Conservation (phyloP, 2,113 vertebrate genomes). For the Chiloscyllium plagiosum region DNA sequence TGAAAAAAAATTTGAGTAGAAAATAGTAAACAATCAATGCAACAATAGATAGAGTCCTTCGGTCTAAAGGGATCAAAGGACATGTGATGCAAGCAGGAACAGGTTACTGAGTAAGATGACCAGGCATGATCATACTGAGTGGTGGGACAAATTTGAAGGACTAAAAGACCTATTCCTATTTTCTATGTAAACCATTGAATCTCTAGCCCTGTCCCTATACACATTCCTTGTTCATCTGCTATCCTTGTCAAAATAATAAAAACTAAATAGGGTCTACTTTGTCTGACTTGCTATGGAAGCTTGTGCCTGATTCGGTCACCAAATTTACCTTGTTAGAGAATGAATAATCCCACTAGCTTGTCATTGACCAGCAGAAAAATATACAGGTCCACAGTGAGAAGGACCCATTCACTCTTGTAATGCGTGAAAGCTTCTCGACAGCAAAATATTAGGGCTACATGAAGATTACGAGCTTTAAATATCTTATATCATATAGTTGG, state of each 20-base stretch:
- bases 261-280: neutral
- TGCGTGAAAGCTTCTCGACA: neutral
- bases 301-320: neutral
- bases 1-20: neutral
- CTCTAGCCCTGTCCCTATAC: neutral
- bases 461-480: neutral
- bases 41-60: too few species aligned
- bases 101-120: too few species aligned
- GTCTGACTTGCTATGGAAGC: neutral
- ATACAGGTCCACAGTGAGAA: neutral
- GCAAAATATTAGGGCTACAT: neutral
- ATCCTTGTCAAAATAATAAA: neutral
- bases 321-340: neutral
- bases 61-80: too few species aligned
- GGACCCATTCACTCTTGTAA: neutral
- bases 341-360: too few species aligned
- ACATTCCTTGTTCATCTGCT: neutral
- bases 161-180: too few species aligned
- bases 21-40: neutral
- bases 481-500: neutral
- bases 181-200: neutral
- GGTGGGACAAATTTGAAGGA: too few species aligned
- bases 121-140: too few species aligned
- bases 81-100: too few species aligned
- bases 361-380: neutral